Conservation (phyloP, 2,113 vertebrate species). For the Todiramphus chloris region DNA sequence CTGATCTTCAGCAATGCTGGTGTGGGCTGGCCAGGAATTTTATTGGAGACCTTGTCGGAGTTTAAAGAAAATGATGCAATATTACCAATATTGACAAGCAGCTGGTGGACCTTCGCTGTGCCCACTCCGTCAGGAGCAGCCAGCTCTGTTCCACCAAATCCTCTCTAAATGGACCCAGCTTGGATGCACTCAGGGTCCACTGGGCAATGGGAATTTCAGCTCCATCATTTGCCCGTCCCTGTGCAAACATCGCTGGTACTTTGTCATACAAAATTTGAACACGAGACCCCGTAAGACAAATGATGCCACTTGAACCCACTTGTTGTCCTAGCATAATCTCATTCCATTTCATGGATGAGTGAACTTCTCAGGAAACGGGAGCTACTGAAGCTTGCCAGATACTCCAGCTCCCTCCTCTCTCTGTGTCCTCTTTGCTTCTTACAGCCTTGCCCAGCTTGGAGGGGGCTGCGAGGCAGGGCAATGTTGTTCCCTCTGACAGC, state of each 20-base stretch:
- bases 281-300: not conserved
- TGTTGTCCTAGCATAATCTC: not conserved
- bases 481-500: not conserved
- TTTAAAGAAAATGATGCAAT: not conserved
- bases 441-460: not conserved
- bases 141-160: not conserved
- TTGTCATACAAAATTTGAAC: not conserved
- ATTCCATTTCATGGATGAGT: not conserved
- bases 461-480: not conserved
- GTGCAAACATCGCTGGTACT: not conserved
- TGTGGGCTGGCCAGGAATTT: not conserved
- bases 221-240: not conserved
- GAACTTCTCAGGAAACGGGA: not conserved
- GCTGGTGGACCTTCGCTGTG: not conserved
- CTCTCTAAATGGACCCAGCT: accelerated
- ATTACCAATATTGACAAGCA: not conserved
- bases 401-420: not conserved
- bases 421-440: not conserved
- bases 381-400: not conserved
- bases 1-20: not conserved
- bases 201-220: not conserved
- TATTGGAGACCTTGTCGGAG: not conserved
- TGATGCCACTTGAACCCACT: not conserved
- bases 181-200: not conserved
- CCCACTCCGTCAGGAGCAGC: not conserved